Percentiles rank a stretch among this genome's conserved stretches.
These are phyloP conservation scores for Cygnus buccinator DNA, from an alignment of 2,113 vertebrate genomes.

Conservation along the genomic window DNA sequence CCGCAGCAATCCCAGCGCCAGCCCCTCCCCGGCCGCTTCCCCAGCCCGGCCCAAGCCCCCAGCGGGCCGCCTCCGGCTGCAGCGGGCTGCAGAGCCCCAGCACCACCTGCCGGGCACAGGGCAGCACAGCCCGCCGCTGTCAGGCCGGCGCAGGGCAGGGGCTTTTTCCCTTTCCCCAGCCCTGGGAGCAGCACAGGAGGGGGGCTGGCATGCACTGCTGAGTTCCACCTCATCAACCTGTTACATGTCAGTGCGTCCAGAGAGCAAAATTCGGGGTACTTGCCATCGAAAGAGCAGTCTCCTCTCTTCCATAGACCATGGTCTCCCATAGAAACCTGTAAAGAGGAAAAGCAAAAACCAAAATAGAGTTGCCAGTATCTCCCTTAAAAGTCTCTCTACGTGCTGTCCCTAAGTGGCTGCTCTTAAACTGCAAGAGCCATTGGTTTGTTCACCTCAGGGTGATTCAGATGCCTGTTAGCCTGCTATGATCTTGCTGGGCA, in stretches of 20 bases:
- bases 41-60: neutral
- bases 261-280: conserved; percentile 42
- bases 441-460: neutral
- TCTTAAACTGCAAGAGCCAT: neutral
- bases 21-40: too few species aligned
- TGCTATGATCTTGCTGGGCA: neutral
- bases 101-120: neutral
- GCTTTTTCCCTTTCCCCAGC: too few species aligned
- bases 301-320: conserved; percentile 89
- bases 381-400: neutral
- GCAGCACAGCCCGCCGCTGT: neutral
- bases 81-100: neutral
- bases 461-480: neutral
- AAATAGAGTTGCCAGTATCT: neutral
- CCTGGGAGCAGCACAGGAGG: neutral
- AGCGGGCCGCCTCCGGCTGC: neutral
- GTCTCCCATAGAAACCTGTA: conserved; percentile 87
- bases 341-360: neutral
- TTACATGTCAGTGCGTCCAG: neutral
- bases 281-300: conserved; percentile 88
- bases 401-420: neutral
- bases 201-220: neutral
- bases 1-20: neutral
- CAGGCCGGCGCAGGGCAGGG: neutral
- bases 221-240: neutral